Conservation (phyloP, 1,140 invertebrate species). For the Procambarus clarkii region DNA sequence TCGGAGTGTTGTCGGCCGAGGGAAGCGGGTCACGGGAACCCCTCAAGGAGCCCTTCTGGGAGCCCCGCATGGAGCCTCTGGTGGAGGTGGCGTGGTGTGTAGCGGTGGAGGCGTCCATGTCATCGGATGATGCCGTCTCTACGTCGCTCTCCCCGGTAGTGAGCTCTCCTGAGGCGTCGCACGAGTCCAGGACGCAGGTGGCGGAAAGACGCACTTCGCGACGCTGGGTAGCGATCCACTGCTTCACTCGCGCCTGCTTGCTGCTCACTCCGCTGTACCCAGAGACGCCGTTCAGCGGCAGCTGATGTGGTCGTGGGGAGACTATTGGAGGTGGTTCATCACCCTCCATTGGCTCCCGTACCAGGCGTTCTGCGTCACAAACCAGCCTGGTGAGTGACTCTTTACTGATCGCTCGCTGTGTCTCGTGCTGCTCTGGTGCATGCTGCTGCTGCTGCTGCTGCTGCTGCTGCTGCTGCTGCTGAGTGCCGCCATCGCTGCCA, state of each 20-base stretch:
- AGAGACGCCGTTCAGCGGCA: conserved; percentile 75
- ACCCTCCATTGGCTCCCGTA: conserved; percentile 74
- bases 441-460: neutral
- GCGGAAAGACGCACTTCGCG: conserved; percentile 45
- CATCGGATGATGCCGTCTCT: conserved; percentile 83
- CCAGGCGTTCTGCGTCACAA: conserved; percentile 84
- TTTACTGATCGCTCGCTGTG: conserved; percentile 73
- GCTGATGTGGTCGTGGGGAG: conserved; percentile 73
- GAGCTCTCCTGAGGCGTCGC: conserved; percentile 93
- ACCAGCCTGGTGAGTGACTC: conserved; percentile 81
- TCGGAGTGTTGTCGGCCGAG: conserved; percentile 72
- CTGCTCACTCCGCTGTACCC: conserved; percentile 76
- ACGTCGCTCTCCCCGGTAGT: conserved; percentile 85
- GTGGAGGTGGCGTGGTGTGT: conserved; percentile 73
- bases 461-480: conserved; percentile 61
- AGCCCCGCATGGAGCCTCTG: conserved; percentile 29
- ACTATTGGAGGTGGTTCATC: conserved; percentile 74
- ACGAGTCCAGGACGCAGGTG: conserved; percentile 78
- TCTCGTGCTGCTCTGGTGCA: conserved; percentile 27
- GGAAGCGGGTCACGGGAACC: conserved; percentile 53
- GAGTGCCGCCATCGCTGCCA: conserved; percentile 73
- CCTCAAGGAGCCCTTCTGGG: conserved; percentile 53
- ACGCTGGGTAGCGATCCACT: conserved; percentile 80
- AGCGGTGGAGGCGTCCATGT: conserved; percentile 81
- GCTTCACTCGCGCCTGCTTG: conserved; percentile 83